These are phyloP conservation scores for Capreolus pygargus DNA, from an alignment of 2,113 vertebrate genomes.

Conservation along the genomic window DNA sequence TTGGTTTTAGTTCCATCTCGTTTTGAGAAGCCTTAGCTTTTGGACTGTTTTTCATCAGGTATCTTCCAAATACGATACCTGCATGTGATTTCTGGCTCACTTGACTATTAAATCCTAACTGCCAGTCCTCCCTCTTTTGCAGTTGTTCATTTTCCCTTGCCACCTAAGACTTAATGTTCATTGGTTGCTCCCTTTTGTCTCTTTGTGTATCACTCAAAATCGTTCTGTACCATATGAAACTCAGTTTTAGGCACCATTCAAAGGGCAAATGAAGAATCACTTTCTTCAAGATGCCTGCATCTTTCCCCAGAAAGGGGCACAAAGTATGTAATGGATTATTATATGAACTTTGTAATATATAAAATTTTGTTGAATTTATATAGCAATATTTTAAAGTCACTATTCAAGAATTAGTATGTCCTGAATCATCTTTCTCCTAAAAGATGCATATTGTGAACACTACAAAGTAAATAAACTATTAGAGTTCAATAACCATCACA, in stretches of 20 bases:
- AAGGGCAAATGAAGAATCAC: neutral
- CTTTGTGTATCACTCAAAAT: neutral
- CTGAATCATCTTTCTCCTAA: neutral
- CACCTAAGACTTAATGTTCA: neutral
- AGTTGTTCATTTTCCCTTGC: neutral
- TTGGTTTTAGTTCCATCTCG: neutral
- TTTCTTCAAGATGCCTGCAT: neutral
- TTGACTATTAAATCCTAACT: neutral
- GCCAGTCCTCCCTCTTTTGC: neutral
- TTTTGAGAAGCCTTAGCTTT: neutral
- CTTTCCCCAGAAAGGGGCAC: neutral
- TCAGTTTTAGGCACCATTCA: neutral
- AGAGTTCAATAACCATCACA: neutral
- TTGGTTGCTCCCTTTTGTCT: neutral
- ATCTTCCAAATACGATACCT: neutral
- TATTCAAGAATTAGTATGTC: neutral
- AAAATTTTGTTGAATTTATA: neutral
- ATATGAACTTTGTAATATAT: neutral
- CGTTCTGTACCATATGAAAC: neutral
- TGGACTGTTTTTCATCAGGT: neutral
- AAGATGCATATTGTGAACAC: neutral
- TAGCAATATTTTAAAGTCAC: neutral
- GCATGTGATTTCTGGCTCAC: neutral
- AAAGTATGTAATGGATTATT: neutral
- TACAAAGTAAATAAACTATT: neutral